Conservation (phyloP, 1,140 invertebrate genomes). For the Neuroterus valhalla region DNA sequence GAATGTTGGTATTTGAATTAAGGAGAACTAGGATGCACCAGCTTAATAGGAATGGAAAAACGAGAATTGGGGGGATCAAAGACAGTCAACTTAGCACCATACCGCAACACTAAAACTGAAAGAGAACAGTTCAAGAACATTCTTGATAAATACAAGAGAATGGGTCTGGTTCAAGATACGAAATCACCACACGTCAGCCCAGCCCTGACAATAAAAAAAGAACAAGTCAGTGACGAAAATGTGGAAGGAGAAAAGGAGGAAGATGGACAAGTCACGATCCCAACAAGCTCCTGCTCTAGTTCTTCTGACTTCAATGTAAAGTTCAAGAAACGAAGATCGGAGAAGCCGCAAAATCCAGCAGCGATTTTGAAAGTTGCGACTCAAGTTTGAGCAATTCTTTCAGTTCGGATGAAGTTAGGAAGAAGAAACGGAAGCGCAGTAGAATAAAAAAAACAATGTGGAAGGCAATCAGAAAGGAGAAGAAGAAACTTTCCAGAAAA, state of each 20-base stretch:
- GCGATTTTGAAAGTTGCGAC: slow-evolving; percentile 58
- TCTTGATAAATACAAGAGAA: too few species aligned
- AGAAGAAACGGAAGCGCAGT: slow-evolving; percentile 57
- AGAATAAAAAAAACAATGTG: slow-evolving; percentile 61
- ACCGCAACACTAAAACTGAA: too few species aligned
- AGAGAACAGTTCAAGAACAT: too few species aligned
- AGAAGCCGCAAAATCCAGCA: slow-evolving; percentile 47
- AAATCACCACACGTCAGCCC: too few species aligned
- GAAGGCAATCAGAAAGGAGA: slow-evolving; percentile 51
- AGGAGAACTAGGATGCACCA: too few species aligned
- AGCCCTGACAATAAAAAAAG: slow-evolving; percentile 67
- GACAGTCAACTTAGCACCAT: too few species aligned
- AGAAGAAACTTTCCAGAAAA: too few species aligned
- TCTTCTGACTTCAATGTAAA: slow-evolving; percentile 65
- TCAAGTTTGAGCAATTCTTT: slow-evolving; percentile 52
- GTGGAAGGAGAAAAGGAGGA: slow-evolving; percentile 53
- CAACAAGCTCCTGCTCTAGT: slow-evolving; percentile 60
- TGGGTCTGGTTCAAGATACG: too few species aligned
- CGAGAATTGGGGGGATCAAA: too few species aligned
- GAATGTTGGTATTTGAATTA: too few species aligned
- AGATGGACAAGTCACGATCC: slow-evolving; percentile 51
- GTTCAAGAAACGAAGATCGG: slow-evolving; percentile 48
- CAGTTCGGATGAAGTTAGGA: slow-evolving; percentile 58
- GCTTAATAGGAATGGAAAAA: too few species aligned
- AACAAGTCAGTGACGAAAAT: slow-evolving; percentile 61